Base-by-base conservation (phyloP, 2,797 vertebrate species). In the Notolabrus celidotus region DNA sequence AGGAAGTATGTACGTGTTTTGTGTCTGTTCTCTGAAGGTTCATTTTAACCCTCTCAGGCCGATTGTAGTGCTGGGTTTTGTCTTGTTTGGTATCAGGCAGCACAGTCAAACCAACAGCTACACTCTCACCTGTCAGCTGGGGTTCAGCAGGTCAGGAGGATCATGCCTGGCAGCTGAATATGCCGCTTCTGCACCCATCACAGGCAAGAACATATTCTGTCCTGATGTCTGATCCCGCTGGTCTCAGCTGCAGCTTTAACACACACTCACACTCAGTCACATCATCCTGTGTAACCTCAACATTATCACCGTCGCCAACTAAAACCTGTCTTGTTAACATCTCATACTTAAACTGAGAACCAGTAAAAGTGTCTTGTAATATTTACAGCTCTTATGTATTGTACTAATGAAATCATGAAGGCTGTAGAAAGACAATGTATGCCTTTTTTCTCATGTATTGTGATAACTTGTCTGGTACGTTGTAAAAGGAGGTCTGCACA, bases 401-500 rank as follows among this genome's bases (percentile, higher is more conserved):
- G 80, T 92, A 91, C 86, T 93, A 90, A 92, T 89, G 85, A 80
- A 80, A 83, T 77, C 73, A 79, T 86, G 77, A 86, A 72, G 77
- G 77, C 83, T 87, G 89, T 93, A 90, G 89, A 88, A 83, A 87
- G 82, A 91, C 72, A 61, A 86, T 84, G 68, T 90, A 87, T 91
- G 85, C 89, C 75, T 90, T 92, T 87, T 73, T 55, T 71, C 51
- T 59, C 64, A 82, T 88, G 84, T 92, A 89, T 91, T 85, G 87
- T 89, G 75, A 84, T 91, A 79, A 79, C 65, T 79, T 92, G 88
- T 90, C 78, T 90, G 92, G 90, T 93, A 93, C 84, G 78, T 89
- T 43, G 50, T 89, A 10, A 59, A 62, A 54, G 67, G 41, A 68
- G 81, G 67, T 79, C 76, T 57, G 47, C 29, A 78, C 25, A 47